Evolutionary conservation across 2,113 vertebrate genomes (phyloP), one percentile per base, ranked within the genome.

Genomic region (Chionis minor): DNA sequence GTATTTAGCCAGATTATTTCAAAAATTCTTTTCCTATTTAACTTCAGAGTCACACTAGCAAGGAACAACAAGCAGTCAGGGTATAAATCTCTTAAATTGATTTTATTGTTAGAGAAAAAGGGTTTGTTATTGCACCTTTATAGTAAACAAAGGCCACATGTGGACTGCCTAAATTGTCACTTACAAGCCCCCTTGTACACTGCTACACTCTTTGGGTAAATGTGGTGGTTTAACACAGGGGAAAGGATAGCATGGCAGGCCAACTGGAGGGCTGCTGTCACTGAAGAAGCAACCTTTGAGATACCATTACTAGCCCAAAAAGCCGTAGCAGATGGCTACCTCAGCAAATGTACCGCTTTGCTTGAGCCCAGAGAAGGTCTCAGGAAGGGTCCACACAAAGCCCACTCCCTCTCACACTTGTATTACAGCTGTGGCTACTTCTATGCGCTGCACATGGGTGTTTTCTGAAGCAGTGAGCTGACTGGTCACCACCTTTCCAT

Each of bases 361-460:
- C 44, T 70, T 8, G 35, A 84, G 23, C 8, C 35, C 13, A 87
- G 38, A 73, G 40, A 55, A 56, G 21, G 17, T 45, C 28, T n/a
- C 42, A 51, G 27, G 71, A 22, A 56, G 7, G 4, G 30, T 40
- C 30, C 21, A 30, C 3, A 6, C 13, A 70, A 27, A 73, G 6
- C 3, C 8, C 24, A 26, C 20, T 22, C 28, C 24, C 62, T 61
- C 28, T 54, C 14, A 40, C 2, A 0, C 35, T 32, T 32, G 8
- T 24, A 40, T 33, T 47, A 52, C 12, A 90, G 45, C 42, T 85
- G 65, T 61, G 54, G 32, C 8, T 58, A 47, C 10, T 56, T 56
- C 33, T 8, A 40, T 11, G 16, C 30, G 33, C 27, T 40, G 14
- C 26, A 70, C 0, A 0, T 13, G 26, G 12, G 19, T 23, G 18